Conservation (phyloP, 2,888 invertebrate species). For the Hyppa rectilinea region DNA sequence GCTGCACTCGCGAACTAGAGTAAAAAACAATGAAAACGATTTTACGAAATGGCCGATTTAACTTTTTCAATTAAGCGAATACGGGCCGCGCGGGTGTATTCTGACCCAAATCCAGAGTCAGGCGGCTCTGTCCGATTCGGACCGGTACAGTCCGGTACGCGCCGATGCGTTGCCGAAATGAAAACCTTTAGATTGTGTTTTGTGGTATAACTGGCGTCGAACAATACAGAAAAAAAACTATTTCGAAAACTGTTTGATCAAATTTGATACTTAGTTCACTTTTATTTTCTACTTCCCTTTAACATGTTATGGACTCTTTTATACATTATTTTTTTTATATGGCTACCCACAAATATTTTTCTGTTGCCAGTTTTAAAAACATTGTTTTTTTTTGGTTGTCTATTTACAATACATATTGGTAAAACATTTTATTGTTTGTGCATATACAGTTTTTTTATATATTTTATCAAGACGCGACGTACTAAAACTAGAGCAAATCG, state of each 20-base stretch:
- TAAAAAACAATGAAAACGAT: conserved; percentile 78
- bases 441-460: background rate
- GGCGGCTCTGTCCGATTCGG: conserved; percentile 66
- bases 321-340: background rate
- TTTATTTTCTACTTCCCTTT: conserved; percentile 46
- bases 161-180: conserved; percentile 79
- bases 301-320: conserved; percentile 15
- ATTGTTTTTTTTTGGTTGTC: background rate
- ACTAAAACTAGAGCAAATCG: background rate
- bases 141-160: conserved; percentile 70
- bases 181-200: conserved; percentile 80
- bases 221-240: conserved; percentile 68
- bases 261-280: conserved; percentile 44
- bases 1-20: conserved; percentile 60
- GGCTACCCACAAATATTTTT: conserved; percentile 16
- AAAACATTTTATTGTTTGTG: conserved; percentile 4
- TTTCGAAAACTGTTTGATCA: conserved; percentile 59
- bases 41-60: conserved; percentile 85
- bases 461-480: conserved; percentile 4
- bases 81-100: conserved; percentile 75
- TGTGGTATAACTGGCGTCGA: conserved; percentile 71
- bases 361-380: background rate
- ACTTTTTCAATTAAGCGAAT: conserved; percentile 86
- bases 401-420: background rate
- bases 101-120: conserved; percentile 77